Evolutionary conservation across 2,888 invertebrate genomes (phyloP).

Genomic region (Noctua pronuba): DNA sequence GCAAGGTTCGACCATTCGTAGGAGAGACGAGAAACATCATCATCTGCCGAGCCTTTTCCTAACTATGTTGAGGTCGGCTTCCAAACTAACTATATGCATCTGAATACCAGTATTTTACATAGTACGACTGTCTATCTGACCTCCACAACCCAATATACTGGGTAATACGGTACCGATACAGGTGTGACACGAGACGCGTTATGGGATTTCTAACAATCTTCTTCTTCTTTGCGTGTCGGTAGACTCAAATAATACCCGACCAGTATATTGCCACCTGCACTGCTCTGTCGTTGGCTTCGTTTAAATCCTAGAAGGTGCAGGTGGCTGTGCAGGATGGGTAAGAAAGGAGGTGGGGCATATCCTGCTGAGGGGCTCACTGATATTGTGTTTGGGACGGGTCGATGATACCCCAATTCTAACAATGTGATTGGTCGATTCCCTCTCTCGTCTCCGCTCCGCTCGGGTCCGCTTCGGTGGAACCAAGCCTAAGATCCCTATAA

Average conservation of each 20-base stretch:
- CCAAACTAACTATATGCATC: not conserved
- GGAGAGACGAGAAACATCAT: not conserved
- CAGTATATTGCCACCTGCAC: too few relatives aligned
- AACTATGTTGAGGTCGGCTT: not conserved
- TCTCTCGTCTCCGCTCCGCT: not conserved
- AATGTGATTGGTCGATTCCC: not conserved
- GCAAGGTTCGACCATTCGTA: not conserved
- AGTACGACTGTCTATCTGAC: not conserved
- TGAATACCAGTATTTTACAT: not conserved
- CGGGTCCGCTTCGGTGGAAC: not conserved
- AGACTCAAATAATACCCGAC: too few relatives aligned
- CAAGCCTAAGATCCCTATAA: slow-evolving; percentile 33
- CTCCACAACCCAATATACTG: not conserved
- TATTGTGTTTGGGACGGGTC: too few relatives aligned
- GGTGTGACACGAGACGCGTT: not conserved
- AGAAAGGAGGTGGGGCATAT: too few relatives aligned
- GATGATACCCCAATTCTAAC: too few relatives aligned
- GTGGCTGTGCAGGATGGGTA: too few relatives aligned
- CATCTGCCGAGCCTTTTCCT: not conserved
- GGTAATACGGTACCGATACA: not conserved
- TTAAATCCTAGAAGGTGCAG: too few relatives aligned
- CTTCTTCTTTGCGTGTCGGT: too few relatives aligned
- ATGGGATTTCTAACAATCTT: too few relatives aligned
- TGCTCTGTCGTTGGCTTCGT: too few relatives aligned
- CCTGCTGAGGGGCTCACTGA: too few relatives aligned